Percentiles rank a stretch among this genome's conserved stretches.
These are phyloP conservation scores for Myrmecophaga tridactyla DNA, from an alignment of 2,113 vertebrate species.

Conservation along the genomic window DNA sequence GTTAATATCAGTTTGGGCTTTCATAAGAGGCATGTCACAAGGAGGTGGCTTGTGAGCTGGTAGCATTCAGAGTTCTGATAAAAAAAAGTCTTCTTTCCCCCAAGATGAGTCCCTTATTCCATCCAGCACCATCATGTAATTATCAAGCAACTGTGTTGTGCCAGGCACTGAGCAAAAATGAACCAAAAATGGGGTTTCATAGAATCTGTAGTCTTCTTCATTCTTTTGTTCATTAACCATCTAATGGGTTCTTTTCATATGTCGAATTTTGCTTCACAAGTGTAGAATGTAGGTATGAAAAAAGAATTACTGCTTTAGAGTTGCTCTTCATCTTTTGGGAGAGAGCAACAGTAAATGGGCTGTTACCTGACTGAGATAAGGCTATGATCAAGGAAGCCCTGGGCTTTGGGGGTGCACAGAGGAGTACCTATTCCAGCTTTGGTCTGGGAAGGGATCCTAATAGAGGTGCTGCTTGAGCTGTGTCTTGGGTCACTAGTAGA, in stretches of 20 bases:
- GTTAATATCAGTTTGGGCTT: constrained; percentile 11
- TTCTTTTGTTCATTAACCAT: not conserved
- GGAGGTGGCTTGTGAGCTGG: not conserved
- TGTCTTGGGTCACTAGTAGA: not conserved
- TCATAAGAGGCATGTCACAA: not conserved
- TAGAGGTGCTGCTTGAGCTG: not conserved
- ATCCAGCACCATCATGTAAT: not conserved
- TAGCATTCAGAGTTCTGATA: not conserved
- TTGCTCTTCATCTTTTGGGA: not conserved
- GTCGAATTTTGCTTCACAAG: not conserved
- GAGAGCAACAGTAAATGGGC: not conserved
- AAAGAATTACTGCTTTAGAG: not conserved
- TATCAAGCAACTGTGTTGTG: constrained; percentile 24
- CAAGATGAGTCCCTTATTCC: not conserved
- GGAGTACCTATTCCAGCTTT: not conserved
- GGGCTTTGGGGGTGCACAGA: not conserved
- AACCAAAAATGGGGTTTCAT: constrained; percentile 8
- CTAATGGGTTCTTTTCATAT: not conserved
- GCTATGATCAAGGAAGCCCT: not conserved
- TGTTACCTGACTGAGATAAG: not conserved
- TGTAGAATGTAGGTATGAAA: not conserved
- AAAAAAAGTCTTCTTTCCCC: not conserved
- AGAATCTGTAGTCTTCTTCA: not conserved
- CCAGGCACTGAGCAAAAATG: not conserved
- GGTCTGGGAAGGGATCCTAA: not conserved